Conservation (phyloP, 2,888 invertebrate genomes). For the Nipponacmea schrenckii region DNA sequence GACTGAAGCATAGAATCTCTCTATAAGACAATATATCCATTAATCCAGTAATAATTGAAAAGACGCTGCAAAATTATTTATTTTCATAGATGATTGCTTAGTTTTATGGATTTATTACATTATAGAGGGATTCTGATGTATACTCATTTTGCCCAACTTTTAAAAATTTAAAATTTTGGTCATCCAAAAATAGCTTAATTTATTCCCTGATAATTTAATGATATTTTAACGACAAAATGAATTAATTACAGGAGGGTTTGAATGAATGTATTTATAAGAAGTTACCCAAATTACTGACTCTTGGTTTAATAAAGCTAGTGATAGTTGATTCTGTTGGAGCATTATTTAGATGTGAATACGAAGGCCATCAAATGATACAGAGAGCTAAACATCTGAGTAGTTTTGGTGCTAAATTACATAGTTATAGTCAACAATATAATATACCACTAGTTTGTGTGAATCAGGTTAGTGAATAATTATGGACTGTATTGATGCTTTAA, state of each 20-base stretch:
- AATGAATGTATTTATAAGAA: constrained; percentile 68
- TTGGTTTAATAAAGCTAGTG: constrained; percentile 73
- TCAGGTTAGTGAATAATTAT: constrained; percentile 73
- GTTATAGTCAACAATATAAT: constrained; percentile 71
- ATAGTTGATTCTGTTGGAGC: constrained; percentile 82
- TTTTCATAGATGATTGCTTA: too few relatives aligned
- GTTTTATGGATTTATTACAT: too few relatives aligned
- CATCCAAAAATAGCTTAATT: too few relatives aligned
- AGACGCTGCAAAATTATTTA: too few relatives aligned
- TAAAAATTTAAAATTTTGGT: too few relatives aligned
- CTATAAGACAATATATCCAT: too few relatives aligned
- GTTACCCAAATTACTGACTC: constrained; percentile 72
- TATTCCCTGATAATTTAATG: too few relatives aligned
- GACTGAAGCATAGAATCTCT: too few relatives aligned
- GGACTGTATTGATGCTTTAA: neutral
- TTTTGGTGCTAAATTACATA: constrained; percentile 73
- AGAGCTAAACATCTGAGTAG: constrained; percentile 59
- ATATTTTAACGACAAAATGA: too few relatives aligned
- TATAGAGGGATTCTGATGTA: too few relatives aligned
- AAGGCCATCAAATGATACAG: constrained; percentile 69
- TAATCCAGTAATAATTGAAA: too few relatives aligned
- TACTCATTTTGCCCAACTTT: too few relatives aligned
- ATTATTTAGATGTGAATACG: constrained; percentile 73
- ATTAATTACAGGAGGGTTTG: constrained; percentile 53
- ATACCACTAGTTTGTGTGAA: constrained; percentile 78